phyloP scores from a whole-genome alignment of 2,113 vertebrate species.

The Mugil cephalus region DNA sequence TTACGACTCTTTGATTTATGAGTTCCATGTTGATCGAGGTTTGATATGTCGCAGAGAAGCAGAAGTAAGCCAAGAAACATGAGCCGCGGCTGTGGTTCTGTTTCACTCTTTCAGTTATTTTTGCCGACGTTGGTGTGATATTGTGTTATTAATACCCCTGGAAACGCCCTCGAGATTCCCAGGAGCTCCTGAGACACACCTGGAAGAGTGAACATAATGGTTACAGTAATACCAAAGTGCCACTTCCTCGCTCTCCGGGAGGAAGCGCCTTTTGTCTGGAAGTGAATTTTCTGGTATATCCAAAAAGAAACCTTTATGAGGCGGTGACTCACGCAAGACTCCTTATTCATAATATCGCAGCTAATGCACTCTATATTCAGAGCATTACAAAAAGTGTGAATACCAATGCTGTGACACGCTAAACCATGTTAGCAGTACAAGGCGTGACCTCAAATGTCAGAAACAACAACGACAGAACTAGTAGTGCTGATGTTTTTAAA shows the following conservation, averaged over 20 bases:
- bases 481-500: neutral
- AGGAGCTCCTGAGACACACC: neutral
- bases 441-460: neutral
- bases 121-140: neutral
- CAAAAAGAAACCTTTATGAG: neutral
- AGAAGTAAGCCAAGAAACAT: neutral
- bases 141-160: neutral
- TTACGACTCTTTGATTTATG: constrained; percentile 9
- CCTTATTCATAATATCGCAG: neutral
- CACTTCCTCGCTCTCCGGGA: neutral
- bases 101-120: neutral
- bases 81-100: neutral
- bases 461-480: neutral
- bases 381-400: no score
- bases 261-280: neutral
- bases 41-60: neutral
- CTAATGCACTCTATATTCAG: neutral
- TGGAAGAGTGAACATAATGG: constrained; percentile 16
- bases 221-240: neutral
- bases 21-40: neutral
- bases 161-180: neutral
- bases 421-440: no score
- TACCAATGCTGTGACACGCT: no score
- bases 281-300: constrained; percentile 7
- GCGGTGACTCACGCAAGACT: neutral